phyloP scores from a whole-genome alignment of 1,140 invertebrate species.

The Drosophila nigrodunni region DNA sequence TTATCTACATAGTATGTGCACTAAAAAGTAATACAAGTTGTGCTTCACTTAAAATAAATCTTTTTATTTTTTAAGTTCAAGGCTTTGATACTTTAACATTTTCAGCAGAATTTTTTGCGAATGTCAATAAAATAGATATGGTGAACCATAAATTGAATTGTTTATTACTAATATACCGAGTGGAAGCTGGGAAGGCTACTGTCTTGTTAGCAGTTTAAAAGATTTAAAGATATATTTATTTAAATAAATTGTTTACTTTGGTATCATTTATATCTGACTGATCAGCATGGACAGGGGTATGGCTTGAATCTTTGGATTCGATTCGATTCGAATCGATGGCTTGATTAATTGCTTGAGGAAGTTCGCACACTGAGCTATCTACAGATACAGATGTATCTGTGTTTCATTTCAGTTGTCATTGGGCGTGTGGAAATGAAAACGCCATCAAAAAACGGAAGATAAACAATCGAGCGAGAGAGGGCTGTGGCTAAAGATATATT shows the following conservation, averaged over 20 bases:
- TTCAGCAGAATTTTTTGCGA: background rate
- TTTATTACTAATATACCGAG: no score
- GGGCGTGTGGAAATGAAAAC: conserved; percentile 39
- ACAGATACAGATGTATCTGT: background rate
- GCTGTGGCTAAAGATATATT: conserved; percentile 2
- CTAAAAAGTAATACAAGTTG: no score
- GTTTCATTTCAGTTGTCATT: conserved; percentile 23
- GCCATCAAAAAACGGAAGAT: conserved; percentile 22
- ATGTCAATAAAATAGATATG: background rate
- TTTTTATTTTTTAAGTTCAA: conserved; percentile 16
- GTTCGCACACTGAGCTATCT: conserved; percentile 22
- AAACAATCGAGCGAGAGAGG: conserved; percentile 26
- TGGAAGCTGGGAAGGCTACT: no score
- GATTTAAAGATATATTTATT: no score
- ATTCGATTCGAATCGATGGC: conserved; percentile 7
- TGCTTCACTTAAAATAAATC: background rate
- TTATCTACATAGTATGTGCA: no score
- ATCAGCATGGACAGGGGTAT: background rate
- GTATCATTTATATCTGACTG: background rate
- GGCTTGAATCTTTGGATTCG: background rate
- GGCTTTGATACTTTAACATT: conserved; percentile 10
- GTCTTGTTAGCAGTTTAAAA: no score
- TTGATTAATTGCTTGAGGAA: conserved; percentile 52
- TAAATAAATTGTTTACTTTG: no score
- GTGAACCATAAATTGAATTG: no score